A percentile compares a stretch with the other conserved stretches of the same genome.
Conservation (phyloP, 35 echinoderm and acorn worm species). For the Heliocidaris erythrogramma region DNA sequence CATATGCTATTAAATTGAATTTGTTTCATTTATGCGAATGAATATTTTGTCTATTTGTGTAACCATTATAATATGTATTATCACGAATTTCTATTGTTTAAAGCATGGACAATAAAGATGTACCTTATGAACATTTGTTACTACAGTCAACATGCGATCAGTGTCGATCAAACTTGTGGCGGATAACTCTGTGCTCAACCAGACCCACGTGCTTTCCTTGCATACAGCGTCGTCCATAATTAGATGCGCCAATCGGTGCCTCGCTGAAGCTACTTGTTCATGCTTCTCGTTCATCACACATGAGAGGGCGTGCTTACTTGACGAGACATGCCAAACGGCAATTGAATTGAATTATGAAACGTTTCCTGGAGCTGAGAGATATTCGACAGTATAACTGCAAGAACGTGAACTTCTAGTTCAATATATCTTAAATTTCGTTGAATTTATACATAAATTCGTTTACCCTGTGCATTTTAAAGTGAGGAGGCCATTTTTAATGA, state of each 20-base stretch:
- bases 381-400: neutral
- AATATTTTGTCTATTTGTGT: too few relatives aligned
- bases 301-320: neutral
- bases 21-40: too few relatives aligned
- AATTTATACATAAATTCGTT: too few relatives aligned
- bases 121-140: too few relatives aligned
- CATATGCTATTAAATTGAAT: too few relatives aligned
- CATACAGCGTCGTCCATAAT: neutral
- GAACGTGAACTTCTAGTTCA: neutral
- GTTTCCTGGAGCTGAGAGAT: neutral
- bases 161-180: neutral
- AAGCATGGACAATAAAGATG: too few relatives aligned
- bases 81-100: too few relatives aligned
- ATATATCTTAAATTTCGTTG: too few relatives aligned
- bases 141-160: neutral
- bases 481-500: too few relatives aligned
- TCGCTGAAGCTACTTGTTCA: neutral
- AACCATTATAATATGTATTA: too few relatives aligned
- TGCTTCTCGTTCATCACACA: neutral
- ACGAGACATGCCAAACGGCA: neutral
- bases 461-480: too few relatives aligned
- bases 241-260: neutral
- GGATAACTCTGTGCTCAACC: neutral
- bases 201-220: neutral
- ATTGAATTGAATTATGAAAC: neutral